Evolutionary conservation across 2,888 invertebrate species (phyloP).

Genomic region (Callosobruchus maculatus): DNA sequence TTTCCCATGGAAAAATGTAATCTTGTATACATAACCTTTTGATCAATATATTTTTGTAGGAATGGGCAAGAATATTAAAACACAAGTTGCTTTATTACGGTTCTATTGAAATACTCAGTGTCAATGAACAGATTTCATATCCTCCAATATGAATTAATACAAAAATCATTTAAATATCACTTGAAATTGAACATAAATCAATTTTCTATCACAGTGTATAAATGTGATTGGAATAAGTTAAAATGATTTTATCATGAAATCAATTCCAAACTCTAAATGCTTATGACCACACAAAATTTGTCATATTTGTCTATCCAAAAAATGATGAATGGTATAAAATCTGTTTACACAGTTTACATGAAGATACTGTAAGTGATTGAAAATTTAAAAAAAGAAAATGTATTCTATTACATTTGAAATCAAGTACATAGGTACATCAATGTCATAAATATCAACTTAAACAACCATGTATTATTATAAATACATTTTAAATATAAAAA

Average conservation of each 20-base stretch:
- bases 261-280: not conserved
- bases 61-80: not conserved
- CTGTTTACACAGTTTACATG: not conserved
- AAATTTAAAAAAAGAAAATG: no score
- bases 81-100: not conserved
- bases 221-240: not conserved
- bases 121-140: not conserved
- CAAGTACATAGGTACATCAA: not conserved
- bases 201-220: not conserved
- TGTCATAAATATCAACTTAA: not conserved
- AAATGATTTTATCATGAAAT: not conserved
- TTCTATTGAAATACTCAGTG: not conserved
- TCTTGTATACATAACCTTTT: no score
- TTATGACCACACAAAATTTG: not conserved
- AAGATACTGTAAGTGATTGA: not conserved
- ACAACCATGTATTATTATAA: not conserved
- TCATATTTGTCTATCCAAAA: not conserved
- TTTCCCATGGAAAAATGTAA: no score
- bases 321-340: not conserved
- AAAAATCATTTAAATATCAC: not conserved
- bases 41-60: no score
- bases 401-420: not conserved
- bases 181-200: not conserved
- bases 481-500: not conserved
- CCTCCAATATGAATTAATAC: not conserved